A percentile compares a stretch with the other conserved stretches of the same genome.
Conservation (phyloP, 2,113 vertebrate species). For the Leucopsar rothschildi region DNA sequence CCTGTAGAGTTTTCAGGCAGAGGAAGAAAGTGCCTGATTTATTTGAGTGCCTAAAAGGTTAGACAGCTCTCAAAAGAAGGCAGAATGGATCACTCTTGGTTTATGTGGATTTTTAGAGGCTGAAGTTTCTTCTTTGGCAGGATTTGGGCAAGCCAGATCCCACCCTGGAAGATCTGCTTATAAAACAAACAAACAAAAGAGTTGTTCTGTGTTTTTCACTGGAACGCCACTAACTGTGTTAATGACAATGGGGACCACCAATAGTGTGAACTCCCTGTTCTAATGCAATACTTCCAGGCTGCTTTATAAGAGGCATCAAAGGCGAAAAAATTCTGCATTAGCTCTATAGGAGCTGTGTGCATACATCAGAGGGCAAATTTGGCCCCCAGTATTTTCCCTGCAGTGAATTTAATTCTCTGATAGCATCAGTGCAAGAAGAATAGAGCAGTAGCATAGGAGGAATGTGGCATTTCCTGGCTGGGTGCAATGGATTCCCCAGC, state of each 20-base stretch:
- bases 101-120: background rate
- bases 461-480: constrained; percentile 70
- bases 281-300: constrained; percentile 65
- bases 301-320: constrained; percentile 55
- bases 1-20: background rate
- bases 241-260: constrained; percentile 51
- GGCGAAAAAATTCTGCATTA: constrained; percentile 11
- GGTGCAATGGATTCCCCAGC: constrained; percentile 67
- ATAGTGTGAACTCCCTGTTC: constrained; percentile 54
- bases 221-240: constrained; percentile 56
- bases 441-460: constrained; percentile 61
- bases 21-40: background rate
- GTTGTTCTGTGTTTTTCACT: constrained; percentile 43
- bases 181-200: constrained; percentile 57
- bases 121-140: background rate
- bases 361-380: constrained; percentile 54
- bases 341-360: constrained; percentile 44
- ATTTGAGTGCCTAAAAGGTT: background rate
- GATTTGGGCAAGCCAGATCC: background rate
- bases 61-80: background rate
- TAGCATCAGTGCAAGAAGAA: constrained; percentile 56
- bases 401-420: constrained; percentile 57
- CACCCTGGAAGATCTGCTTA: constrained; percentile 47
- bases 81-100: background rate
- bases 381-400: constrained; percentile 37